phyloP scores from a whole-genome alignment of 2,797 vertebrate genomes.

The Liparis tanakae region DNA sequence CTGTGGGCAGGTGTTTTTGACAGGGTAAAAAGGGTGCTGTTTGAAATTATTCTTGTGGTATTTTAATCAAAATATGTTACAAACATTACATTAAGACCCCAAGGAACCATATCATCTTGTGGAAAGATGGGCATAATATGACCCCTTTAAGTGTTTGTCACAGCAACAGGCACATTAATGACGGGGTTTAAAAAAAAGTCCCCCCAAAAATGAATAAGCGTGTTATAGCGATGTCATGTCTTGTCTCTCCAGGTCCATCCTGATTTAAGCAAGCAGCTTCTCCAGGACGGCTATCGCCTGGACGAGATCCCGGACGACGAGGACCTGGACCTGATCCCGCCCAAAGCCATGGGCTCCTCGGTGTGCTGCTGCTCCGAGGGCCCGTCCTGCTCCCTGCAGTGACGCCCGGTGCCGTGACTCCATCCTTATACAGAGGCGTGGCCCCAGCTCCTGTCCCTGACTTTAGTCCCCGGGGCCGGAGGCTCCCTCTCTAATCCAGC shows the following conservation, averaged over 20 bases:
- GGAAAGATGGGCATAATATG: too few relatives aligned
- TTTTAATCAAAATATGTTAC: too few relatives aligned
- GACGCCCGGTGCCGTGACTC: slow-evolving; percentile 46
- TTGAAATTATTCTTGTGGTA: too few relatives aligned
- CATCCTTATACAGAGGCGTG: slow-evolving; percentile 18
- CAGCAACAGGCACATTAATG: not conserved
- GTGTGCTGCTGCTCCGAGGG: slow-evolving; percentile 87
- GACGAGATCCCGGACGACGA: slow-evolving; percentile 97
- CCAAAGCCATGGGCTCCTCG: slow-evolving; percentile 89
- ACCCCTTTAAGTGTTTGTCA: not conserved
- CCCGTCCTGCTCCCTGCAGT: slow-evolving; percentile 89
- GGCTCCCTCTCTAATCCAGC: slow-evolving; percentile 46
- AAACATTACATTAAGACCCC: too few relatives aligned
- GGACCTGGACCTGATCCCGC: slow-evolving; percentile 96
- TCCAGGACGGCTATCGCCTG: slow-evolving; percentile 94
- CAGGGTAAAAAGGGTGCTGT: too few relatives aligned
- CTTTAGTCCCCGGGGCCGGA: slow-evolving; percentile 42
- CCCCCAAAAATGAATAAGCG: not conserved
- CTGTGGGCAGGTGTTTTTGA: too few relatives aligned
- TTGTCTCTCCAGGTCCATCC: slow-evolving; percentile 87
- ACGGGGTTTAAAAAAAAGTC: not conserved
- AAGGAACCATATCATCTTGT: too few relatives aligned
- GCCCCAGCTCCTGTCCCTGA: slow-evolving; percentile 33
- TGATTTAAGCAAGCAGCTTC: slow-evolving; percentile 92
- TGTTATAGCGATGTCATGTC: not conserved